phyloP scores from a whole-genome alignment of 2,113 vertebrate species.

The Crypturellus undulatus region DNA sequence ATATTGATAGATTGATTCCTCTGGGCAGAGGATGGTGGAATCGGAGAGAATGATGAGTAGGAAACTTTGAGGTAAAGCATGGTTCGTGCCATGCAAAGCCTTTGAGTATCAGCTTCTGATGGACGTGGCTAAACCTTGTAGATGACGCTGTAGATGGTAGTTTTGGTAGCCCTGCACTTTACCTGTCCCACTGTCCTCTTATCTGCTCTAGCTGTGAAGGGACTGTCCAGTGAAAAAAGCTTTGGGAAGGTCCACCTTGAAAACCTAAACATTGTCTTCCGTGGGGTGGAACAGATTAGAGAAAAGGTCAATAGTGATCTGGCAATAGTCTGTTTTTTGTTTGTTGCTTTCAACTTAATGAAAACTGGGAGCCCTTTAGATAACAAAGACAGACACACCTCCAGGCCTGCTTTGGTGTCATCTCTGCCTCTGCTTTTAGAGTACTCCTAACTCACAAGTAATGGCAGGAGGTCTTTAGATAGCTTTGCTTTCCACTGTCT shows the following conservation, averaged over 20 bases:
- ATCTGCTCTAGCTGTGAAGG: neutral
- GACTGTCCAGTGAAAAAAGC: neutral
- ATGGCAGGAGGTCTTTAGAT: neutral
- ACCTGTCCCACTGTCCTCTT: neutral
- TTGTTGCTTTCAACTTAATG: neutral
- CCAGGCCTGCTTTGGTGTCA: neutral
- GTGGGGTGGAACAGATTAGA: neutral
- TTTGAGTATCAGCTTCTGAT: neutral
- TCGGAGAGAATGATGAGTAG: rapidly evolving
- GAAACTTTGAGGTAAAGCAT: neutral
- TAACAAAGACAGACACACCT: neutral
- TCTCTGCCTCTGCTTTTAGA: neutral
- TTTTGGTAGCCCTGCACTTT: rapidly evolving
- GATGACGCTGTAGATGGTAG: neutral
- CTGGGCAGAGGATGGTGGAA: neutral
- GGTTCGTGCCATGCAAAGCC: neutral
- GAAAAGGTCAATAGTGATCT: neutral
- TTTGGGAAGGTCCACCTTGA: neutral
- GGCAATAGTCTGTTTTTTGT: neutral
- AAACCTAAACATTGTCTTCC: rapidly evolving
- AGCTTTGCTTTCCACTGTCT: neutral
- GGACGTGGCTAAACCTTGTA: neutral
- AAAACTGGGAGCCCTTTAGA: neutral
- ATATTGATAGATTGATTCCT: neutral
- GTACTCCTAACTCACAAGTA: rapidly evolving